Percentiles rank a stretch among this genome's conserved stretches.
Conservation (phyloP, 1,140 invertebrate species). For the Grapholita molesta region DNA sequence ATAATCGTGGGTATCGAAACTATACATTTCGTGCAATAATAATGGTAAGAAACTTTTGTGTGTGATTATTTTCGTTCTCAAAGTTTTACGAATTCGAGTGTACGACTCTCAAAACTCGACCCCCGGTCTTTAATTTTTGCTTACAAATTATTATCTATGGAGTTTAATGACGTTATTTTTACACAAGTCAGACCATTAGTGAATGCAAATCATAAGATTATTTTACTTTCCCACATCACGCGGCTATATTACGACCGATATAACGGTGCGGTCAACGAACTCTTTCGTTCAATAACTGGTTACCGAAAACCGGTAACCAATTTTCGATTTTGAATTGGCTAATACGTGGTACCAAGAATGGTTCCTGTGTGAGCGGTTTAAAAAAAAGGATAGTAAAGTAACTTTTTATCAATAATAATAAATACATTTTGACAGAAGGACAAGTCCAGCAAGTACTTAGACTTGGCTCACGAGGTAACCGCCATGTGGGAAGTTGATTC, state of each 20-base stretch:
- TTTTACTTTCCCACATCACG: neutral
- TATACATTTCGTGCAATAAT: no score
- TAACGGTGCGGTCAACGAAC: neutral
- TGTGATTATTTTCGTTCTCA: no score
- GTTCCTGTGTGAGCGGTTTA: neutral
- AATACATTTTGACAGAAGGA: no score
- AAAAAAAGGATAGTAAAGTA: neutral
- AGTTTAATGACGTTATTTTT: neutral
- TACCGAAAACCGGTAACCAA: neutral
- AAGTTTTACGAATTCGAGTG: no score
- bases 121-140: no score
- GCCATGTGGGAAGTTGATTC: no score
- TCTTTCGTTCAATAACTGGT: neutral
- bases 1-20: no score
- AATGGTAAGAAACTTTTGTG: no score
- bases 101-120: no score
- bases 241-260: neutral
- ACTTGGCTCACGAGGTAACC: no score
- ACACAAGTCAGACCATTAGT: neutral
- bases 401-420: neutral
- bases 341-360: neutral
- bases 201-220: slow-evolving; percentile 6
- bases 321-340: neutral
- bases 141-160: no score
- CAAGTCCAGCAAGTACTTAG: no score